phyloP scores from a whole-genome alignment of 2,888 invertebrate genomes.

The Malthinus seriepunctatus region DNA sequence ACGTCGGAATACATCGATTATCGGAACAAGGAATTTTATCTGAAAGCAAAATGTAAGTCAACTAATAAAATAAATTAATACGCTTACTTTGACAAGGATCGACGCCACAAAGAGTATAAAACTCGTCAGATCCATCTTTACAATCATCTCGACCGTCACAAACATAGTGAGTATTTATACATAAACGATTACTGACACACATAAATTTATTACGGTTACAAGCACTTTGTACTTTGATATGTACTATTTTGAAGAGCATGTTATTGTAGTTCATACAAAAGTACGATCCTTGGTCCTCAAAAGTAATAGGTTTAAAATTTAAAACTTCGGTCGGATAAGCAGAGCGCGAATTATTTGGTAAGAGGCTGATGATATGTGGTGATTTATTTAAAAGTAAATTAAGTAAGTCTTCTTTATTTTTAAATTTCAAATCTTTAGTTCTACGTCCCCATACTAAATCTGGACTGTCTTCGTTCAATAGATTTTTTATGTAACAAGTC shows the following conservation, averaged over 20 bases:
- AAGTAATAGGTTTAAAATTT: conserved; percentile 35
- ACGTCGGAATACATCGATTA: conserved; percentile 58
- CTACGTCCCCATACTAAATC: conserved; percentile 10
- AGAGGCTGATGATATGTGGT: no score
- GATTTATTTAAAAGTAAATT: background rate
- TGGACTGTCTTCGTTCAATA: background rate
- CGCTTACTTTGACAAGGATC: conserved; percentile 55
- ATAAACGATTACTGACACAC: conserved; percentile 48
- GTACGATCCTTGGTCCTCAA: conserved; percentile 47
- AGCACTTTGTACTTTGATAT: conserved; percentile 41
- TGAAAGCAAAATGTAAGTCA: conserved; percentile 31
- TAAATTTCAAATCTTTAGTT: conserved; percentile 8
- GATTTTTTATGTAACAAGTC: background rate
- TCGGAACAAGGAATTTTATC: conserved; percentile 56
- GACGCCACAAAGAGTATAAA: conserved; percentile 48
- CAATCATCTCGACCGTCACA: conserved; percentile 61
- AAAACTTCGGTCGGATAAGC: no score
- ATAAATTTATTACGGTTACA: conserved; percentile 50
- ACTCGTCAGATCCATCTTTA: conserved; percentile 58
- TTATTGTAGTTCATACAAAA: conserved; percentile 49
- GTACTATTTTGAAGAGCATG: conserved; percentile 42
- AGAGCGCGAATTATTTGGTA: no score
- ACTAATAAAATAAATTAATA: conserved; percentile 1
- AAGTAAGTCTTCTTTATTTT: conserved; percentile 9
- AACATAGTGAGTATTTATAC: conserved; percentile 57